Conservation (phyloP, 2,888 invertebrate species). For the Empis stercorea region DNA sequence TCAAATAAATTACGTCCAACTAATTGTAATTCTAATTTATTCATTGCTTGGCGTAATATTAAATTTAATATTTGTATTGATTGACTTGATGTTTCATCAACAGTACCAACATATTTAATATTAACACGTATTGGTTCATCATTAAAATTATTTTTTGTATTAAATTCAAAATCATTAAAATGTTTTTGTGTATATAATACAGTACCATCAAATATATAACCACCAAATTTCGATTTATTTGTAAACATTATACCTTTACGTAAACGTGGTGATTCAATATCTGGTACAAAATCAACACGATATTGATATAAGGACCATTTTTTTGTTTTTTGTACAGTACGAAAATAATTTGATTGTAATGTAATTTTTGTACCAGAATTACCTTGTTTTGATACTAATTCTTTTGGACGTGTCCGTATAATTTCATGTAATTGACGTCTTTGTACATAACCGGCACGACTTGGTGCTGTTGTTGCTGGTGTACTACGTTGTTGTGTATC, state of each 20-base stretch:
- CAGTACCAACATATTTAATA: slow-evolving; percentile 47
- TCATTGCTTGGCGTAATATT: slow-evolving; percentile 47
- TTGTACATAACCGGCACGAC: background rate
- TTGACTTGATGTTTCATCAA: slow-evolving; percentile 52
- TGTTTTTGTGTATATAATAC: slow-evolving; percentile 49
- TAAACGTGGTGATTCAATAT: slow-evolving; percentile 50
- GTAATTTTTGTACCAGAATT: slow-evolving; percentile 37
- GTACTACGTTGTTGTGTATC: background rate
- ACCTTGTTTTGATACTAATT: slow-evolving; percentile 33
- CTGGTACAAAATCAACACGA: slow-evolving; percentile 58
- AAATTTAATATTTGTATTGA: slow-evolving; percentile 68
- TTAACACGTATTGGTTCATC: slow-evolving; percentile 46
- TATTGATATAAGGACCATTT: slow-evolving; percentile 62
- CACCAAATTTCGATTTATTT: slow-evolving; percentile 44
- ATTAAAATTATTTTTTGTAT: slow-evolving; percentile 39
- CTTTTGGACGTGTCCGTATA: slow-evolving; percentile 22
- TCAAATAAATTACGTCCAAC: slow-evolving; percentile 66
- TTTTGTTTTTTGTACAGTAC: slow-evolving; percentile 46
- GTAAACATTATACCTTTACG: slow-evolving; percentile 47
- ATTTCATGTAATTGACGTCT: slow-evolving; percentile 16
- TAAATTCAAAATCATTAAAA: slow-evolving; percentile 41
- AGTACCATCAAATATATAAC: slow-evolving; percentile 66
- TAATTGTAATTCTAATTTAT: slow-evolving; percentile 48
- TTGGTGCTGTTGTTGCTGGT: background rate
- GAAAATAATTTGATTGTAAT: slow-evolving; percentile 56